A percentile compares a stretch with the other conserved stretches of the same genome.
Conservation (phyloP, 2,888 invertebrate genomes). For the Anodontia alba region DNA sequence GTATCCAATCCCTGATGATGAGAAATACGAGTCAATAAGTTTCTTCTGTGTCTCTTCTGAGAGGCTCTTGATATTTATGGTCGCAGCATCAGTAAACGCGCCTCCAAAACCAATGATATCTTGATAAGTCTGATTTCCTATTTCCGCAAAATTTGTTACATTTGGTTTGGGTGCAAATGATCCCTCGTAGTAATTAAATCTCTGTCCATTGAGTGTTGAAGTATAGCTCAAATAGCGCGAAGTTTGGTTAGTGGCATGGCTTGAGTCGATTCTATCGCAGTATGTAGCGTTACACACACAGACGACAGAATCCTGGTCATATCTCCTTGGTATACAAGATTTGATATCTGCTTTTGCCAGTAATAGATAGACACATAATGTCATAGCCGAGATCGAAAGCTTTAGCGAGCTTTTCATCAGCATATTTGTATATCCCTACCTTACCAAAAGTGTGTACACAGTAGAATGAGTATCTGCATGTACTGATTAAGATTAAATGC, state of each 20-base stretch:
- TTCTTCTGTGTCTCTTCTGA: slow-evolving; percentile 86
- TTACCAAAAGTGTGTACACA: no score
- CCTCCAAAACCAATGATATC: slow-evolving; percentile 90
- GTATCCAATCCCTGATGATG: slow-evolving; percentile 89
- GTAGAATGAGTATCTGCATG: no score
- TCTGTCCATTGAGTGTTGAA: no score
- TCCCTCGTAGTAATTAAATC: no score
- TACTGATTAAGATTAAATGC: no score
- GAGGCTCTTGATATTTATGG: slow-evolving; percentile 90
- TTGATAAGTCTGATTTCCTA: slow-evolving; percentile 62
- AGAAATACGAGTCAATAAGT: slow-evolving; percentile 86
- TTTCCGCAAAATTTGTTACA: slow-evolving; percentile 25
- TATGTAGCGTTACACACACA: slow-evolving; percentile 47
- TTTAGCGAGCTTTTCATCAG: no score
- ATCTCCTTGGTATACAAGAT: background rate
- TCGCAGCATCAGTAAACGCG: slow-evolving; percentile 91
- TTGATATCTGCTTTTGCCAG: slow-evolving; percentile 3
- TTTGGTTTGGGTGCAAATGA: no score
- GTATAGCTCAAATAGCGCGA: background rate
- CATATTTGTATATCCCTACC: no score
- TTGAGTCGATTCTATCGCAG: slow-evolving; percentile 29
- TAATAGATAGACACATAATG: no score
- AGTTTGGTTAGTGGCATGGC: no score
- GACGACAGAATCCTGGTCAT: slow-evolving; percentile 23
- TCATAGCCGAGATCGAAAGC: no score